phyloP scores from a whole-genome alignment of 2,113 vertebrate species.

The Cryptomyrus ogoouensis region DNA sequence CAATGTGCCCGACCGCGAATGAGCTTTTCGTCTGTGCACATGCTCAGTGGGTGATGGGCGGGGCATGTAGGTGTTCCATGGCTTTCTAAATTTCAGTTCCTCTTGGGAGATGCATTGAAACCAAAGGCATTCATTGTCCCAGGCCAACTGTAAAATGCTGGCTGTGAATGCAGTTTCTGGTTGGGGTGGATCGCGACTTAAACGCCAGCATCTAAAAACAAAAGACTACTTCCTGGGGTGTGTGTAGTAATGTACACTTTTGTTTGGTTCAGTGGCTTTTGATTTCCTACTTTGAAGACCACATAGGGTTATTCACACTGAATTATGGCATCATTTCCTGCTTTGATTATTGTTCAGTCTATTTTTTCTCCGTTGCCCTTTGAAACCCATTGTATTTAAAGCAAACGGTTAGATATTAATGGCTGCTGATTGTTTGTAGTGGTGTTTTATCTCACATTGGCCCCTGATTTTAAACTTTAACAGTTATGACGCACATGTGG shows the following conservation, averaged over 20 bases:
- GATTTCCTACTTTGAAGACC: background rate
- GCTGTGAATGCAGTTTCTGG: background rate
- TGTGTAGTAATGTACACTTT: background rate
- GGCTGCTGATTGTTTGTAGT: background rate
- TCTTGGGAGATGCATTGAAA: background rate
- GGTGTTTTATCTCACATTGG: background rate
- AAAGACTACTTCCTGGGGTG: background rate
- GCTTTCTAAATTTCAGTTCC: background rate
- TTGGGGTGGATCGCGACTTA: background rate
- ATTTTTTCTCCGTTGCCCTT: background rate
- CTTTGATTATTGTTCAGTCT: background rate
- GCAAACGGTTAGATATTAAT: background rate
- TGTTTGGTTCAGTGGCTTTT: background rate
- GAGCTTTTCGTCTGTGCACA: background rate
- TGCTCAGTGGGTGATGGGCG: background rate
- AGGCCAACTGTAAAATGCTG: background rate
- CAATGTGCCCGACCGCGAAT: background rate
- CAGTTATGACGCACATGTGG: background rate
- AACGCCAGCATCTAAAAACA: background rate
- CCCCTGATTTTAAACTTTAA: background rate
- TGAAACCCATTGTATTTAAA: background rate
- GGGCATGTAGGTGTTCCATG: background rate
- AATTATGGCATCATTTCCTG: background rate
- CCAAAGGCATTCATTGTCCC: background rate
- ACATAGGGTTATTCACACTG: background rate